Percentiles rank a stretch among this genome's conserved stretches.
Evolutionary conservation across 2,797 vertebrate species (phyloP).

Genomic region (Rhinichthys osculus): DNA sequence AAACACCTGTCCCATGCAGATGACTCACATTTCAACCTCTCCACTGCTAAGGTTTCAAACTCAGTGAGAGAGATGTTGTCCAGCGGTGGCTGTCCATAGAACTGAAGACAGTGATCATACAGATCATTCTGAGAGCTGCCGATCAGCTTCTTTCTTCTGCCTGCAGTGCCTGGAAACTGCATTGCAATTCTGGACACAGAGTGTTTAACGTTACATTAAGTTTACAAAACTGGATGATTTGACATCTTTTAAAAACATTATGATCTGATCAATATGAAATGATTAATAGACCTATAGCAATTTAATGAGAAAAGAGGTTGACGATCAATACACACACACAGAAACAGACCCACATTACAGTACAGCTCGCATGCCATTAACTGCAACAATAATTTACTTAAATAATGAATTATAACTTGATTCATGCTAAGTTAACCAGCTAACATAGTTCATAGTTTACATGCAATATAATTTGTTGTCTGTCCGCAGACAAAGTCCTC

Average conservation of each 20-base stretch:
- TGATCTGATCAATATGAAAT: not conserved
- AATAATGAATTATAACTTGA: not conserved
- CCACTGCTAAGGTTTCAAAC: constrained; percentile 91
- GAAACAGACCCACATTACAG: not conserved
- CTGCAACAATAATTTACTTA: not conserved
- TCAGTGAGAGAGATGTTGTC: constrained; percentile 90
- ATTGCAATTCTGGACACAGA: constrained; percentile 59
- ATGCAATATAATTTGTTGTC: not conserved
- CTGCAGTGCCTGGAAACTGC: constrained; percentile 60
- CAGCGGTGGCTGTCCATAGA: constrained; percentile 88
- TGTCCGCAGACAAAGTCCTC: not conserved
- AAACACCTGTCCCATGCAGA: not conserved
- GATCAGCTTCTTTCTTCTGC: constrained; percentile 63
- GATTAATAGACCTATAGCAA: not conserved
- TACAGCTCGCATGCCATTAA: not conserved
- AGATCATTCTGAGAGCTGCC: constrained; percentile 69
- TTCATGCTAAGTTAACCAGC: not conserved
- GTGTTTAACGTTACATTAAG: not conserved
- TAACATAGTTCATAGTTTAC: not conserved
- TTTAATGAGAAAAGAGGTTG: not conserved
- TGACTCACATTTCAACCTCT: constrained; percentile 88
- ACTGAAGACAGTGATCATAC: constrained; percentile 88
- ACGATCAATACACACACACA: not conserved
- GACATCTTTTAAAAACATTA: not conserved
- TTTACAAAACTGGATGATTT: not conserved